Evolutionary conservation across 2,113 vertebrate genomes (phyloP).

Genomic region (Apistogramma diplotaenia): DNA sequence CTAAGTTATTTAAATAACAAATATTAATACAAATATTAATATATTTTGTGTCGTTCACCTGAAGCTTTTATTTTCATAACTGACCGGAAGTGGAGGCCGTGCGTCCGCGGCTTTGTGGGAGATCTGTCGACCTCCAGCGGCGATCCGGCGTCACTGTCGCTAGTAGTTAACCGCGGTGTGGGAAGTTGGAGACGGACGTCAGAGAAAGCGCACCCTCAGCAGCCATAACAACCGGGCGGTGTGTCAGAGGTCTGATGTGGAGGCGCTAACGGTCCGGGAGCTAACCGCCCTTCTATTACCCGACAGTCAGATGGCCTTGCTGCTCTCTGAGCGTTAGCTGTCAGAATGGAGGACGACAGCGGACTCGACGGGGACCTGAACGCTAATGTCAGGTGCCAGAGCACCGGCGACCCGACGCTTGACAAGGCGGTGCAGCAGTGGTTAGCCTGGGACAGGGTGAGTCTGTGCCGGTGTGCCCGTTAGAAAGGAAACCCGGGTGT

Average conservation of each 20-base stretch:
- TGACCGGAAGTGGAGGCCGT: neutral
- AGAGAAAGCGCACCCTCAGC: neutral
- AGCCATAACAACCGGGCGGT: neutral
- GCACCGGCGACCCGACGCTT: constrained; percentile 83
- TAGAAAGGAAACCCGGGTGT: neutral
- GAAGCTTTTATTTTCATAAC: neutral
- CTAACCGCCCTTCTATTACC: neutral
- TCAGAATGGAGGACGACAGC: constrained; percentile 58
- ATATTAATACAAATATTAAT: too few relatives aligned
- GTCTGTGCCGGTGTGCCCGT: neutral
- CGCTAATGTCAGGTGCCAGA: constrained; percentile 72
- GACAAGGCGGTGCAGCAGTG: constrained; percentile 83
- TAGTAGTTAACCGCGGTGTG: neutral
- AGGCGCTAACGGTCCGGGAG: neutral
- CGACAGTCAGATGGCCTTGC: neutral
- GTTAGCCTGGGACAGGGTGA: constrained; percentile 89
- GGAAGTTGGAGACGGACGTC: neutral
- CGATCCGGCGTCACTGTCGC: neutral
- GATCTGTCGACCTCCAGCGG: neutral
- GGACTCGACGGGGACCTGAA: constrained; percentile 80
- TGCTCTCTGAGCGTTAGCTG: neutral
- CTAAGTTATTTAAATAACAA: too few relatives aligned
- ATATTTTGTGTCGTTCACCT: neutral
- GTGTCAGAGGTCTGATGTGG: neutral
- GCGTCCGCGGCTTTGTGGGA: neutral